phyloP scores from a whole-genome alignment of 2,888 invertebrate genomes.

The Noctua janthe region DNA sequence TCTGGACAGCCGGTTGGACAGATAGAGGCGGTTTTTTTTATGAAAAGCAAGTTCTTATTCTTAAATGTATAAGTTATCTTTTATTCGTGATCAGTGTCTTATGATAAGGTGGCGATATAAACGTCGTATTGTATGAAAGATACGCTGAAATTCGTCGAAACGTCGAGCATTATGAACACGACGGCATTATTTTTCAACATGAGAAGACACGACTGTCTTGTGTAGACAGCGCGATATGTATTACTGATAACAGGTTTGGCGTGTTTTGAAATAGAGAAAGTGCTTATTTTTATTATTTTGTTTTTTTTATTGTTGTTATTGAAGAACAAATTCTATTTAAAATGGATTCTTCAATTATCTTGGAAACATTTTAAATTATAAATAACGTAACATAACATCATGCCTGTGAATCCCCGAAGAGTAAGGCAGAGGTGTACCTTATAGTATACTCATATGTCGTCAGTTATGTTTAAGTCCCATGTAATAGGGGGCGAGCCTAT shows the following conservation, averaged over 20 bases:
- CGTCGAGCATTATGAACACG: not conserved
- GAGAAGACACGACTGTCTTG: not conserved
- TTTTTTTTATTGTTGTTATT: not conserved
- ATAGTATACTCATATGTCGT: too few relatives aligned
- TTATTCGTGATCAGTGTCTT: slow-evolving; percentile 14
- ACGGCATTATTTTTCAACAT: slow-evolving; percentile 4
- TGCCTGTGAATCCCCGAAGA: too few relatives aligned
- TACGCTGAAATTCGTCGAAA: slow-evolving; percentile 9
- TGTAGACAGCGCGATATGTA: not conserved
- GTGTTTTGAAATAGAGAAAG: not conserved
- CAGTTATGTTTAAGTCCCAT: too few relatives aligned
- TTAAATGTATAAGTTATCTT: slow-evolving; percentile 14
- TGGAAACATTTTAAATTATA: not conserved
- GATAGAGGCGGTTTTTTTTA: slow-evolving; percentile 4
- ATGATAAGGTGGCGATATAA: slow-evolving; percentile 13
- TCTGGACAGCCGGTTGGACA: slow-evolving; percentile 21
- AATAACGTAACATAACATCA: too few relatives aligned
- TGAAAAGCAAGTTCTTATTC: slow-evolving; percentile 23
- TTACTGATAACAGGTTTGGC: not conserved
- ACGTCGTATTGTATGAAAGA: not conserved
- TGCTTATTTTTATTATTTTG: not conserved
- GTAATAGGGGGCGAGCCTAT: too few relatives aligned
- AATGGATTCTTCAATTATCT: not conserved
- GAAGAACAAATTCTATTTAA: too few relatives aligned
- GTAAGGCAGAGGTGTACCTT: too few relatives aligned